Base-by-base conservation (phyloP, 1,140 invertebrate species). In the Goniozus legneri region DNA sequence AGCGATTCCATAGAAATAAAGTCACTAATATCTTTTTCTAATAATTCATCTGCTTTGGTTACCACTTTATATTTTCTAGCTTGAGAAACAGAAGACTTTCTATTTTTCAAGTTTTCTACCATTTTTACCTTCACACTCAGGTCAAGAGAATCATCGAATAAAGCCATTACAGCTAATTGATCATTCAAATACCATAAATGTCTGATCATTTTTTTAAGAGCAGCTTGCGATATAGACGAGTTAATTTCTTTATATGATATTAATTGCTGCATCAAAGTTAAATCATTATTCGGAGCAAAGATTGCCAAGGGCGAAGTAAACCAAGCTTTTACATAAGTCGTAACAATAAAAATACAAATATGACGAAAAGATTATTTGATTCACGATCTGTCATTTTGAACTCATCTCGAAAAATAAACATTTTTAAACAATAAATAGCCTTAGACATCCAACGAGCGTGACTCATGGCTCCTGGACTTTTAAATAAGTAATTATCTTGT, bases 61-160 rank as follows among this genome's bases (percentile, higher is more conserved):
- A n/a, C n/a, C n/a, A n/a, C n/a, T n/a, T n/a, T n/a, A 34, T n/a
- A 34, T n/a, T 18, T 38, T 13, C 15, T 4, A 2, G 14, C 36
- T 8, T 18, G 16, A 38, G n/a, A 38, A 38, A 4, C 7, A 4
- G 13, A 20, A 38, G 36, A 7, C 15, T 20, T 38, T 21, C 20
- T 38, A 10, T 38, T 16, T 8, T 38, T 7, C 4, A 10, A 20
- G 20, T 14, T 27, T 41, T 31, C 43, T 14, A 10, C 37, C 20
- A 15, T 19, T 30, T 10, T 36, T 43, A 21, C 43, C 33, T 14
- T 31, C 44, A 15, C 44, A 21, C 4, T 37, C 12, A n/a, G n/a
- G n/a, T n/a, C n/a, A n/a, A n/a, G n/a, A n/a, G n/a, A n/a, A n/a
- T n/a, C n/a, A n/a, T n/a, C n/a, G n/a, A 27, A 27, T 7, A 27